These are phyloP conservation scores for Montipora foliosa DNA, from an alignment of 64 coral and sea anemone genomes.

Conservation along the genomic window DNA sequence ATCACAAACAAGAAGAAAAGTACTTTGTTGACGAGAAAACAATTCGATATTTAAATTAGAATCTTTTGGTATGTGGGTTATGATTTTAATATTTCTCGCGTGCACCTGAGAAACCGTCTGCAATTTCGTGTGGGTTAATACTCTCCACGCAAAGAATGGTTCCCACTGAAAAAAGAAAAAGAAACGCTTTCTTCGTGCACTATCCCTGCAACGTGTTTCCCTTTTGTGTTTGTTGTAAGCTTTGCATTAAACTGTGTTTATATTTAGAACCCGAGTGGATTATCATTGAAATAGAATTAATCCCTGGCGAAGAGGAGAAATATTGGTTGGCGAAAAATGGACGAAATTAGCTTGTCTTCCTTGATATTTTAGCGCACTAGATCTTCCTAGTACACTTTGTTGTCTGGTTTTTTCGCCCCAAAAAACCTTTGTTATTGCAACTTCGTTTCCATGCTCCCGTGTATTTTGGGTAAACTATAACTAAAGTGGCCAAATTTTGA, in stretches of 20 bases:
- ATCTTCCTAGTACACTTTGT: not conserved
- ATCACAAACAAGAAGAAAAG: slow-evolving; percentile 43
- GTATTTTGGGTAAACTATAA: not conserved
- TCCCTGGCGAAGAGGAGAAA: slow-evolving; percentile 14
- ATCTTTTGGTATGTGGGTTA: slow-evolving; percentile 10
- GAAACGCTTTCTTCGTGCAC: not conserved
- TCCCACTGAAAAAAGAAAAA: not conserved
- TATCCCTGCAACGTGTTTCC: slow-evolving; percentile 74
- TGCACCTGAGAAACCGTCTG: not conserved
- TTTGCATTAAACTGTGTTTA: slow-evolving; percentile 69
- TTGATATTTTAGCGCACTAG: not conserved
- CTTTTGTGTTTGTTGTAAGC: slow-evolving; percentile 81
- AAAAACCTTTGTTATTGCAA: not conserved
- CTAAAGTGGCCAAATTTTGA: slow-evolving; percentile 31
- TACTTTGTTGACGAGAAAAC: slow-evolving; percentile 55
- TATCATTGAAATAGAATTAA: slow-evolving; percentile 95
- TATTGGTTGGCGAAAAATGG: slow-evolving; percentile 4
- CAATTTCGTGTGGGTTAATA: not conserved
- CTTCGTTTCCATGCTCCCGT: not conserved
- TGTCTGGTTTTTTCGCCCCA: not conserved
- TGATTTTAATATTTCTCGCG: not conserved
- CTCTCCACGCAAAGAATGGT: not conserved
- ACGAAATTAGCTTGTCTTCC: not conserved
- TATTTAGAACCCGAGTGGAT: slow-evolving; percentile 81
- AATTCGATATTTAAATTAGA: slow-evolving; percentile 52